These are phyloP conservation scores for Amphiura filiformis DNA, from an alignment of 35 echinoderm and acorn worm species.

Conservation along the genomic window DNA sequence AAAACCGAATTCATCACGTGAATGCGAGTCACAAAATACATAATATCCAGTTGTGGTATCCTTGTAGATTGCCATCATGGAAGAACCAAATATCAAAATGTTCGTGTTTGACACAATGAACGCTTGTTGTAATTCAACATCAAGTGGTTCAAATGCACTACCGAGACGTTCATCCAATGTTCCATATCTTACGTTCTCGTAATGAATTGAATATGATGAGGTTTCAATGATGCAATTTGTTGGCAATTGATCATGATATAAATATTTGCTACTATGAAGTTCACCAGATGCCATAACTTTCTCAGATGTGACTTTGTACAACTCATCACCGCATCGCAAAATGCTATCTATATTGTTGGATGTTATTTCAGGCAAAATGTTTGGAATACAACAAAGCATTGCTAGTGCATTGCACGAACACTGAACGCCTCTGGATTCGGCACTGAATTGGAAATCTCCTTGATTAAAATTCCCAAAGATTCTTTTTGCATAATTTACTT, in stretches of 20 bases:
- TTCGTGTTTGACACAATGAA: not conserved
- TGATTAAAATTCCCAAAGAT: not conserved
- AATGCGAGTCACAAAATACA: not conserved
- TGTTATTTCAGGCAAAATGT: not conserved
- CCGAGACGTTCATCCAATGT: not conserved
- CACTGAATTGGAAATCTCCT: not conserved
- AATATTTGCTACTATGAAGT: not conserved
- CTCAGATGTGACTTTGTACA: not conserved
- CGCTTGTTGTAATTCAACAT: slow-evolving; percentile 4
- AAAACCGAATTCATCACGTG: not conserved
- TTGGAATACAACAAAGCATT: not conserved
- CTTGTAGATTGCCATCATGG: not conserved
- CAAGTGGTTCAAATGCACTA: not conserved
- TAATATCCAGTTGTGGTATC: not conserved
- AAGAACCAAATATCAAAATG: not conserved
- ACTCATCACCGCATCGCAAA: not conserved
- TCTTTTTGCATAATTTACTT: not conserved
- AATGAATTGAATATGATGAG: not conserved
- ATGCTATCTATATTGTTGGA: not conserved
- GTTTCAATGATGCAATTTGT: not conserved
- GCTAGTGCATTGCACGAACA: not conserved
- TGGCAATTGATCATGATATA: not conserved
- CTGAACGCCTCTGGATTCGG: not conserved
- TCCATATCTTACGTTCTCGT: not conserved
- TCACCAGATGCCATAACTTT: not conserved